phyloP scores from a whole-genome alignment of 2,888 invertebrate species.

The Drosophila macrospina region DNA sequence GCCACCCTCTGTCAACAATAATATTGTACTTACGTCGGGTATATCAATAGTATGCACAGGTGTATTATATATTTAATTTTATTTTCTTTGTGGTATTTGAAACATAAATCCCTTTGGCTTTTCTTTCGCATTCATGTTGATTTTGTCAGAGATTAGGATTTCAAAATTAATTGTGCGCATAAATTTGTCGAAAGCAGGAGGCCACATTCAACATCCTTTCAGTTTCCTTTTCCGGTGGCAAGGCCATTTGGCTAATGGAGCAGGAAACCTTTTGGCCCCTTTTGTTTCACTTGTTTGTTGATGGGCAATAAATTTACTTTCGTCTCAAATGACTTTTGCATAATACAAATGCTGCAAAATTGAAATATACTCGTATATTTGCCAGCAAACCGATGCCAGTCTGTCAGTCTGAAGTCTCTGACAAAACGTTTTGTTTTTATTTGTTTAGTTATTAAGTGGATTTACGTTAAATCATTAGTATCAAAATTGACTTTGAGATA shows the following conservation, averaged over 20 bases:
- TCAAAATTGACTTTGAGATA: slow-evolving; percentile 27
- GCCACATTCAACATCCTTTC: slow-evolving; percentile 44
- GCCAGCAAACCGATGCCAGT: background rate
- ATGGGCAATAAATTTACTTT: slow-evolving; percentile 70
- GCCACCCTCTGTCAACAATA: background rate
- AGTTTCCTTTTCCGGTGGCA: slow-evolving; percentile 43
- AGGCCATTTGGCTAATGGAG: slow-evolving; percentile 58
- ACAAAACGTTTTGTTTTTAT: slow-evolving; percentile 43
- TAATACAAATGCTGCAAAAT: slow-evolving; percentile 62
- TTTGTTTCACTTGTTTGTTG: slow-evolving; percentile 30
- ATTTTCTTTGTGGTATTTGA: slow-evolving; percentile 38
- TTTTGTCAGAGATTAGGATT: slow-evolving; percentile 71
- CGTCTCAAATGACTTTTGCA: slow-evolving; percentile 72
- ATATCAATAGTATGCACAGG: slow-evolving; percentile 39
- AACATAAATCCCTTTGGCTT: slow-evolving; percentile 29
- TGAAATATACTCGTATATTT: slow-evolving; percentile 4
- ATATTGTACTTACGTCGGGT: background rate
- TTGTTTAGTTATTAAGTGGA: slow-evolving; percentile 67
- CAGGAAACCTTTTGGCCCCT: slow-evolving; percentile 64
- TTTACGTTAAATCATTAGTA: slow-evolving; percentile 56
- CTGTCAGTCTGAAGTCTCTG: slow-evolving; percentile 28
- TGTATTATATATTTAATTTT: slow-evolving; percentile 28
- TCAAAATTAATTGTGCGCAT: slow-evolving; percentile 80
- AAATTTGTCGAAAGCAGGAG: slow-evolving; percentile 53
- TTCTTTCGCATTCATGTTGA: slow-evolving; percentile 44